These are phyloP conservation scores for Sminthurinus aureus DNA, from an alignment of 2,888 invertebrate genomes.

Conservation along the genomic window DNA sequence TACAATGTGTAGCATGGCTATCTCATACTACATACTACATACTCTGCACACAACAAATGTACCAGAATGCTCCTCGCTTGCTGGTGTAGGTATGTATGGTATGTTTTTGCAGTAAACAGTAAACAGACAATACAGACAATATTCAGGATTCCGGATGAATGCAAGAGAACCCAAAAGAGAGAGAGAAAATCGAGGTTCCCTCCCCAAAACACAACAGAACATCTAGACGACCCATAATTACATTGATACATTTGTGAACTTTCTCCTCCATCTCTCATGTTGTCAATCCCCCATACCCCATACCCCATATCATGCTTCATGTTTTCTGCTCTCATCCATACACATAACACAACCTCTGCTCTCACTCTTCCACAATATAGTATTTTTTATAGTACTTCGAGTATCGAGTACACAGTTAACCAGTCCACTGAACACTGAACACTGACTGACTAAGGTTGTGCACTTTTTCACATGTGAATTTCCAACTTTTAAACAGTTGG, in stretches of 20 bases:
- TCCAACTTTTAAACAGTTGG: neutral
- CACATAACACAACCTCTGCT: neutral
- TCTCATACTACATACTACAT: no score
- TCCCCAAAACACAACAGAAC: neutral
- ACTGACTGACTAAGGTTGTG: no score
- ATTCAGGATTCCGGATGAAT: no score
- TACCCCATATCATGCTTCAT: neutral
- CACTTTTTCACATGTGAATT: neutral
- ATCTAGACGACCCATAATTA: constrained; percentile 34
- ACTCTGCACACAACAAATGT: no score
- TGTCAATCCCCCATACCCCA: constrained; percentile 2
- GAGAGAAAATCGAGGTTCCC: neutral
- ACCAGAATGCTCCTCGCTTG: no score
- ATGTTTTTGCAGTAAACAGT: neutral
- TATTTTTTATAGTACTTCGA: neutral
- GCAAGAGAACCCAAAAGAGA: constrained; percentile 3
- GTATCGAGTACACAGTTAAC: no score
- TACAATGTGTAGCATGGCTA: no score
- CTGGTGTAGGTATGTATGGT: no score
- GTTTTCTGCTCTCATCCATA: neutral
- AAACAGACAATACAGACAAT: constrained; percentile 8
- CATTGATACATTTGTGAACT: constrained; percentile 32
- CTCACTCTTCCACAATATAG: constrained; percentile 6
- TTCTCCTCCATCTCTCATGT: neutral
- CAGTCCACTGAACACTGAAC: no score